Percentiles rank a stretch among this genome's conserved stretches.
These are phyloP conservation scores for Thera obeliscata DNA, from an alignment of 2,888 invertebrate genomes.

Conservation along the genomic window DNA sequence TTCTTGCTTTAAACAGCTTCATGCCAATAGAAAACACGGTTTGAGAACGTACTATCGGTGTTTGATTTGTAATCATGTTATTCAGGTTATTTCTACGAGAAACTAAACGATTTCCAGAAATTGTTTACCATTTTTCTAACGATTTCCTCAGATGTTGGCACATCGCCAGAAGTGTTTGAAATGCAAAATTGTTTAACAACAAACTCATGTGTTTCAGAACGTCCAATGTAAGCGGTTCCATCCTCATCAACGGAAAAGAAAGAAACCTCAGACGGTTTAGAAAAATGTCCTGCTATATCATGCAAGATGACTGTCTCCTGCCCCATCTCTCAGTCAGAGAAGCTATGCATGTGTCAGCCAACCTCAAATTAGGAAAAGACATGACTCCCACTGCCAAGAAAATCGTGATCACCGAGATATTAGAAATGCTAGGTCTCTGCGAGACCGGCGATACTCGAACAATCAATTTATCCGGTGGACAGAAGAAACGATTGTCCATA, in stretches of 20 bases:
- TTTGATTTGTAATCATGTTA: slow-evolving; percentile 3
- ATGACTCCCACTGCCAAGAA: slow-evolving; percentile 89
- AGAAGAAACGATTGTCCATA: slow-evolving; percentile 95
- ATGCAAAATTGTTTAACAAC: slow-evolving; percentile 33
- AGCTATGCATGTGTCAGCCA: slow-evolving; percentile 96
- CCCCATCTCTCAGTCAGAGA: slow-evolving; percentile 96
- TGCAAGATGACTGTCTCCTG: slow-evolving; percentile 96
- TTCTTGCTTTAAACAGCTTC: neutral
- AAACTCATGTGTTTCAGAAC: slow-evolving; percentile 84
- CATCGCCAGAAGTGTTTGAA: slow-evolving; percentile 18
- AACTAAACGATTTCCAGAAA: slow-evolving; percentile 7
- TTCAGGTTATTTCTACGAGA: slow-evolving; percentile 9
- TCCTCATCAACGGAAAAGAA: slow-evolving; percentile 94
- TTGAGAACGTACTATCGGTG: neutral
- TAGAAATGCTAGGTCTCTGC: slow-evolving; percentile 92
- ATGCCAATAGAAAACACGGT: neutral
- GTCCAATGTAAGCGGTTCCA: slow-evolving; percentile 92
- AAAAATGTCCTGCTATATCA: slow-evolving; percentile 97
- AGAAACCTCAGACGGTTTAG: slow-evolving; percentile 94
- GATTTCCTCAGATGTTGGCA: slow-evolving; percentile 21
- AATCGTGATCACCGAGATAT: slow-evolving; percentile 92
- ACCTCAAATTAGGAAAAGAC: slow-evolving; percentile 94
- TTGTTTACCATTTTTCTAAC: slow-evolving; percentile 22
- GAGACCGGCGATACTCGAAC: slow-evolving; percentile 92
- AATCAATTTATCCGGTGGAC: slow-evolving; percentile 94